Base-by-base conservation (phyloP, 35 echinoderm and acorn worm genomes). In the Hemicentrotus pulcherrimus region DNA sequence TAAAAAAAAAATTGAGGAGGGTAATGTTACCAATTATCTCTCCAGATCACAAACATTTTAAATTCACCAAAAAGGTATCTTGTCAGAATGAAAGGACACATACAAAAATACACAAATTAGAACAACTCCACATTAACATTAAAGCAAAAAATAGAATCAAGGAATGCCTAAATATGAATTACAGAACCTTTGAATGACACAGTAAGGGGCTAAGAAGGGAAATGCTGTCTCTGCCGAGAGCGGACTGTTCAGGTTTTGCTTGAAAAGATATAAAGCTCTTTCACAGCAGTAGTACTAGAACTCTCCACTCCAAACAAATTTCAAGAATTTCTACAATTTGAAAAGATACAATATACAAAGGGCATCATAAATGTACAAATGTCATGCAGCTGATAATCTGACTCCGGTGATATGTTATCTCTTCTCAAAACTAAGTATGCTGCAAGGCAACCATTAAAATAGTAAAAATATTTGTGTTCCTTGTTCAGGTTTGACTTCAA, bases 281-380 rank as follows among this genome's bases (percentile, higher is more conserved):
- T n/a, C 7, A 78, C 8, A 78, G 65, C 19, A 28, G 22, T 78
- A 78, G 65, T 78, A 78, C 65, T 78, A 78, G 65, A 28, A 78
- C 24, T 28, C 65, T 78, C 65, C 65, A 28, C 28, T 78, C 65
- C 52, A 78, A 28, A 78, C 65, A n/a, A 28, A 78, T n/a, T 22
- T 78, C 19, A 78, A n/a, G 22, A 78, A 78, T n/a, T 78, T 78
- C 24, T 78, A 78, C 65, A 78, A 78, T 78, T 78, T 78, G 65
- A n/a, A 78, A 78, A 78, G 65, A 78, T 78, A 78, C 28, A 78
- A 78, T 28, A 78, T 78, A n/a, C 65, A 78, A 78, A 78, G 65
- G 65, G 65, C 65, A 78, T 78, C 65, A 78, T 28, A 78, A 10
- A 78, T 70, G 61, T 70, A 70, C 61, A 70, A 70, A 70, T 78